Evolutionary conservation across 2,797 vertebrate genomes (phyloP).

Genomic region (Eulemur albifrons): DNA sequence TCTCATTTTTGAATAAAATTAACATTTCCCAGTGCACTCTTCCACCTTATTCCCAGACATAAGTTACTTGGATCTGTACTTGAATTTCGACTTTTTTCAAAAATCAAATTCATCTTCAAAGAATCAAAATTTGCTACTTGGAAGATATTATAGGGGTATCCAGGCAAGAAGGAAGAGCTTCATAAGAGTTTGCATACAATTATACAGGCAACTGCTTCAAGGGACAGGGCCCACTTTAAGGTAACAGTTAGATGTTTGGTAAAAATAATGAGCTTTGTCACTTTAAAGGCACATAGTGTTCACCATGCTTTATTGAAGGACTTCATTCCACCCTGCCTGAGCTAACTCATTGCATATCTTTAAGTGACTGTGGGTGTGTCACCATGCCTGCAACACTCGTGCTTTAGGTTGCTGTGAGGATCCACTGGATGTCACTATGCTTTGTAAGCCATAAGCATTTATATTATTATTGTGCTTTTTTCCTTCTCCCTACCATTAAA

Average conservation of each 20-base stretch:
- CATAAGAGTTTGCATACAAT: neutral
- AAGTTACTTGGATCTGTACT: neutral
- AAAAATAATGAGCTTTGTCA: neutral
- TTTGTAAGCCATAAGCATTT: neutral
- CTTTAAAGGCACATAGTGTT: neutral
- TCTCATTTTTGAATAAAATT: constrained; percentile 29
- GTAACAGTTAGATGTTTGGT: neutral
- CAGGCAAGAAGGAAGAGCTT: neutral
- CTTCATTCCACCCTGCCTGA: neutral
- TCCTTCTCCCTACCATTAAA: neutral
- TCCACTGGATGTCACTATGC: neutral
- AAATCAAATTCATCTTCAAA: constrained; percentile 40
- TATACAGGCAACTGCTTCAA: neutral
- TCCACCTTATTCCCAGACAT: neutral
- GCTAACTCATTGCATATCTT: neutral
- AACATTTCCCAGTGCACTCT: neutral
- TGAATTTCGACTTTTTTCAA: constrained; percentile 38
- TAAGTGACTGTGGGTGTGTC: neutral
- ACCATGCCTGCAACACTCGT: neutral
- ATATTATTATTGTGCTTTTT: neutral
- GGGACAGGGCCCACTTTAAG: neutral
- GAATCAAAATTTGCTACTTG: neutral
- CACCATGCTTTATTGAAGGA: neutral
- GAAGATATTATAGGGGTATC: neutral
- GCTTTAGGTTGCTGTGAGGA: neutral